Evolutionary conservation across 2,888 invertebrate genomes (phyloP).

Genomic region (Brachyopa scutellaris): DNA sequence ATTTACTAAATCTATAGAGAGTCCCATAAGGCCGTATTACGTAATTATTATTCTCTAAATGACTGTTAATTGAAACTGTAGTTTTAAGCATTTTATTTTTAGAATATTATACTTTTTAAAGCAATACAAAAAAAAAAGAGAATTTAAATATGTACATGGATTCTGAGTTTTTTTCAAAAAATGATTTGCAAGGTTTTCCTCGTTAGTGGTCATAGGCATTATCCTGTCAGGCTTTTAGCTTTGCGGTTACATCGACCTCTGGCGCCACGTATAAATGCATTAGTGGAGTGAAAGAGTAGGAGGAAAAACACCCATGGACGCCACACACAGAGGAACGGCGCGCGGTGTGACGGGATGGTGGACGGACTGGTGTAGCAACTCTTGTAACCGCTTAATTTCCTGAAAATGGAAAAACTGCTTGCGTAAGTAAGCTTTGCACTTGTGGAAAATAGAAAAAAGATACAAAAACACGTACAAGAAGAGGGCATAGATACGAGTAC

Average conservation of each 20-base stretch:
- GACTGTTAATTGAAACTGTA: slow-evolving; percentile 34
- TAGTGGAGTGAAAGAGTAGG: slow-evolving; percentile 3
- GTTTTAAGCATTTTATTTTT: slow-evolving; percentile 26
- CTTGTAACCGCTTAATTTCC: slow-evolving; percentile 68
- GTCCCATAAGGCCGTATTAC: background rate
- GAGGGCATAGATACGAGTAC: slow-evolving; percentile 13
- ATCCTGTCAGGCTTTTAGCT: slow-evolving; percentile 45
- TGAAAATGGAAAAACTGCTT: slow-evolving; percentile 72
- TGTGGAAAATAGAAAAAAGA: slow-evolving; percentile 31
- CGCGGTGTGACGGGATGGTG: background rate
- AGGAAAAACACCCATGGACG: background rate
- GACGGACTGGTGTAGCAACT: slow-evolving; percentile 27
- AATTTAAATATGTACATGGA: too few species aligned
- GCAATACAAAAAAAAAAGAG: too few species aligned
- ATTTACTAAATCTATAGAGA: background rate
- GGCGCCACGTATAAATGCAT: slow-evolving; percentile 41
- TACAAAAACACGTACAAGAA: slow-evolving; percentile 38
- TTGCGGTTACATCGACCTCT: slow-evolving; percentile 46
- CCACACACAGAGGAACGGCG: too few species aligned
- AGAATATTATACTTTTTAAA: too few species aligned
- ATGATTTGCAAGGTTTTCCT: background rate
- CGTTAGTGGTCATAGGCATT: too few species aligned
- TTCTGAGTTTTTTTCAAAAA: too few species aligned
- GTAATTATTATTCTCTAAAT: slow-evolving; percentile 25
- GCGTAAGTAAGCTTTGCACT: slow-evolving; percentile 41